phyloP scores from a whole-genome alignment of 2,888 invertebrate genomes.

The Tethea ocularis region DNA sequence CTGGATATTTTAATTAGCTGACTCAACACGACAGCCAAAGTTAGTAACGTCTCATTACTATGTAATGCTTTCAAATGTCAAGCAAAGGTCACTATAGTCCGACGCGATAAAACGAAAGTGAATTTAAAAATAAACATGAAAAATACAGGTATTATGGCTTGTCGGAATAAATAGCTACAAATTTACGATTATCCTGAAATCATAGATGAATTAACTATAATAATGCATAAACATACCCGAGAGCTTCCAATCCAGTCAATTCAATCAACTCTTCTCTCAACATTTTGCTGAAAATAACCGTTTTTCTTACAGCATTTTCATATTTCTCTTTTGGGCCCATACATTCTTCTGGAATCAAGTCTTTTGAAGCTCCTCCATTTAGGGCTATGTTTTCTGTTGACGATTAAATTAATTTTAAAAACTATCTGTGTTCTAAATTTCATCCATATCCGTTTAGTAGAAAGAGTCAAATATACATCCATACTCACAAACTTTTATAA shows the following conservation, averaged over 20 bases:
- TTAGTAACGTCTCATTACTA: neutral
- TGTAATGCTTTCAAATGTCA: neutral
- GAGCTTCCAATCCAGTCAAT: constrained; percentile 88
- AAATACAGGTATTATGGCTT: neutral
- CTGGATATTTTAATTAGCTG: neutral
- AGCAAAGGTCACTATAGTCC: neutral
- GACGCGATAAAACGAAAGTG: neutral
- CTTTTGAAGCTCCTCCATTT: constrained; percentile 84
- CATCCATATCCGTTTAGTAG: neutral
- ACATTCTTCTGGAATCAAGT: constrained; percentile 87
- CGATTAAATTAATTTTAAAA: constrained; percentile 7
- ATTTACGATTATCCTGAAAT: neutral
- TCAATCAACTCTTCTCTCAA: constrained; percentile 86
- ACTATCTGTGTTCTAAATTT: too few relatives aligned
- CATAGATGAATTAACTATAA: neutral
- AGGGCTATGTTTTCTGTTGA: constrained; percentile 62
- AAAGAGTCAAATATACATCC: too few relatives aligned
- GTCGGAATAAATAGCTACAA: neutral
- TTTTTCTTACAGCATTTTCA: constrained; percentile 88
- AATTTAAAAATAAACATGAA: neutral
- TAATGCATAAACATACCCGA: constrained; percentile 81
- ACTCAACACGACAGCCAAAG: neutral
- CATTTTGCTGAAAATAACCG: constrained; percentile 87
- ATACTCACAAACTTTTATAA: too few relatives aligned
- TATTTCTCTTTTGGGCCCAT: constrained; percentile 91